These are phyloP conservation scores for Podiceps cristatus DNA, from an alignment of 2,113 vertebrate species.

Conservation along the genomic window DNA sequence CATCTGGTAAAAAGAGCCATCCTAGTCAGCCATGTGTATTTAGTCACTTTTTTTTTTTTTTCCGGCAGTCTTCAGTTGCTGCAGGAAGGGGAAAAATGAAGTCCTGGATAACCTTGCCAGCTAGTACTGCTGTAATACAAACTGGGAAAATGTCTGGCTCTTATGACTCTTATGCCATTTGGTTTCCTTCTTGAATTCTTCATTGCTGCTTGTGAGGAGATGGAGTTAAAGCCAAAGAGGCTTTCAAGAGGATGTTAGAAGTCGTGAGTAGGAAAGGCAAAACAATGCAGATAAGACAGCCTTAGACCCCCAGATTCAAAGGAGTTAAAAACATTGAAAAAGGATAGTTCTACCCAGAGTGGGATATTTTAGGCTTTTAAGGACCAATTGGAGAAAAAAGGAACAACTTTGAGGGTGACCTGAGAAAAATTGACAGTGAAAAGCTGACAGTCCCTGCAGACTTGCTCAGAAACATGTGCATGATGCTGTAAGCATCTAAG, in stretches of 20 bases:
- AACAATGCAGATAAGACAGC: not conserved
- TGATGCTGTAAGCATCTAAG: not conserved
- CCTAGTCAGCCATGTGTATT: not conserved
- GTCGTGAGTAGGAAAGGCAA: not conserved
- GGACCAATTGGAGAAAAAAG: not conserved
- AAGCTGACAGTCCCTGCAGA: conserved; percentile 27
- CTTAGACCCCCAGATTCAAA: not conserved
- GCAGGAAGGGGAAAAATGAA: not conserved
- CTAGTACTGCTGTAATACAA: not conserved
- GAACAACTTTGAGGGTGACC: not conserved
- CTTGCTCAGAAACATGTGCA: not conserved
- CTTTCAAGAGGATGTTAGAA: not conserved
- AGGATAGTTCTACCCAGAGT: not conserved
- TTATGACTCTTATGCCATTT: not conserved
- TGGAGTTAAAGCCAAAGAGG: not conserved
- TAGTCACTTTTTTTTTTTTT: not conserved
- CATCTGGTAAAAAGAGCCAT: not conserved
- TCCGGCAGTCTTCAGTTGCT: not conserved
- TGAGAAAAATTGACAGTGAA: not conserved
- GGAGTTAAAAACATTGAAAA: not conserved
- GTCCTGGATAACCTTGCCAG: not conserved
- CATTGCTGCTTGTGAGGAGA: not conserved
- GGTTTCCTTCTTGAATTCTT: conserved; percentile 18
- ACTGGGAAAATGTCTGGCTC: not conserved
- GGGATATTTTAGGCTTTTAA: not conserved